Conservation (phyloP, 2,797 vertebrate genomes). For the Protonibea diacanthus region DNA sequence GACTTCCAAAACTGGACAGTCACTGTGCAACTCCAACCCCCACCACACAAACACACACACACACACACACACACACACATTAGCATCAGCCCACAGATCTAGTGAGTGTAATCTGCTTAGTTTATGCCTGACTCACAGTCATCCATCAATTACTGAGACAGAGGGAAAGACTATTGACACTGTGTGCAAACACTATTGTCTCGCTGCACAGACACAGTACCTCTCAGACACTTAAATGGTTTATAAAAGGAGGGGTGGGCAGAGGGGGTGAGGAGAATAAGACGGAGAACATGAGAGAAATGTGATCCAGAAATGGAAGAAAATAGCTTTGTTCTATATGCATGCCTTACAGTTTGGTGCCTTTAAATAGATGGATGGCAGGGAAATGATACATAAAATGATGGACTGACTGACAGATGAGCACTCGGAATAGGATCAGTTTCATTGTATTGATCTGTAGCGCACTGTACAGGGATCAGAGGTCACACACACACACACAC, state of each 20-base stretch:
- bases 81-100: constrained; percentile 63
- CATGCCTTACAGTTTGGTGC: constrained; percentile 22
- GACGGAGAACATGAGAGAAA: not conserved
- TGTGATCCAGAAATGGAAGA: not conserved
- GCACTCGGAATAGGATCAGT: constrained; percentile 61
- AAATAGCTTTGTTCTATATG: constrained; percentile 20
- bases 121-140: constrained; percentile 77
- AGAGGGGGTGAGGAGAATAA: not conserved
- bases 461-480: constrained; percentile 67
- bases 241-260: constrained; percentile 1
- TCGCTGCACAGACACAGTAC: constrained; percentile 37
- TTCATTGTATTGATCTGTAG: constrained; percentile 72
- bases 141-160: constrained; percentile 82
- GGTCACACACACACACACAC: constrained; percentile 52
- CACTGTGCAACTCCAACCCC: constrained; percentile 54
- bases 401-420: constrained; percentile 71
- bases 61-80: constrained; percentile 40
- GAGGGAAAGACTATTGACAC: constrained; percentile 75
- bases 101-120: constrained; percentile 79
- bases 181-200: constrained; percentile 76
- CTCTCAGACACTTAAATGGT: constrained; percentile 34
- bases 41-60: constrained; percentile 24
- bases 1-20: constrained; percentile 74
- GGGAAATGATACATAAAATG: constrained; percentile 60
- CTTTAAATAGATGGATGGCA: constrained; percentile 68